These are phyloP conservation scores for Nettapus auritus DNA, from an alignment of 2,113 vertebrate species.

Conservation along the genomic window DNA sequence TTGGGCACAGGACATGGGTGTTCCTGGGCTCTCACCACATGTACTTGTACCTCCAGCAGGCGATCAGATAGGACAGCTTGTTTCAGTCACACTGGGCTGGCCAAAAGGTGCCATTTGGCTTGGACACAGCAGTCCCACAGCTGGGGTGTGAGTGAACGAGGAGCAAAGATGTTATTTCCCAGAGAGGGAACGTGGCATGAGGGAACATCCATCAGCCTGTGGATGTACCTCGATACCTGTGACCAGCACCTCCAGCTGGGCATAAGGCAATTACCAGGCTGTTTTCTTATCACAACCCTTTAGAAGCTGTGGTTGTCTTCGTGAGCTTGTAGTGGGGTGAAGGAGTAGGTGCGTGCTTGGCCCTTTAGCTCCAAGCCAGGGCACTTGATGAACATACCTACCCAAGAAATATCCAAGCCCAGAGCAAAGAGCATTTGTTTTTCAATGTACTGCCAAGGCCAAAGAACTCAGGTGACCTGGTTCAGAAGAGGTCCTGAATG, in stretches of 20 bases:
- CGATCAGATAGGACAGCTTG: neutral
- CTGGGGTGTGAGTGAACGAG: neutral
- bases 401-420: constrained; percentile 21
- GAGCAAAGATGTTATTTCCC: neutral
- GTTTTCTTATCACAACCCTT: neutral
- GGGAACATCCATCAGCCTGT: neutral
- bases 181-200: fast-evolving
- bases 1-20: fast-evolving
- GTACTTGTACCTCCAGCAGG: neutral
- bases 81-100: neutral
- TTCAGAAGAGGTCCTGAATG: neutral
- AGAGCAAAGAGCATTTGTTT: neutral
- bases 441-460: neutral
- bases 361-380: neutral
- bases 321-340: neutral
- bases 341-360: neutral
- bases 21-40: neutral
- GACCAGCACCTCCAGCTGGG: neutral
- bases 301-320: neutral
- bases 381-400: neutral
- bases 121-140: neutral
- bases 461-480: neutral
- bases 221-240: neutral
- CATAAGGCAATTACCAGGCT: neutral
- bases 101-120: neutral